phyloP scores from a whole-genome alignment of 1,140 invertebrate species.

The Helicoverpa armigera region DNA sequence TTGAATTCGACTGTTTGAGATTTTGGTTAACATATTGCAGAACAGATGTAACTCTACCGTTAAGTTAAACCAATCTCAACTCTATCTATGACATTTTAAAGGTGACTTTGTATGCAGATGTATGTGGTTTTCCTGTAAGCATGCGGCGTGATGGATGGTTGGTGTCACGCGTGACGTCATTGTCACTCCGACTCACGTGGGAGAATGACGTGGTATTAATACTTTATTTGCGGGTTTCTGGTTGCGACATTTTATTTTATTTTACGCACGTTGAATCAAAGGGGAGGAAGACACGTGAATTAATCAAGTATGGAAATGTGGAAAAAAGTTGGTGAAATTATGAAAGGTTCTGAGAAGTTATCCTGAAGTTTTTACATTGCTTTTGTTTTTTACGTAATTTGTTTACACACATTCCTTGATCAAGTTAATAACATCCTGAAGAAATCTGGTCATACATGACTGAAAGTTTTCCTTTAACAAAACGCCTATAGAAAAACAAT shows the following conservation, averaged over 20 bases:
- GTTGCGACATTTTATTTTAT: constrained; percentile 44
- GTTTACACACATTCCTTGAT: too few relatives aligned
- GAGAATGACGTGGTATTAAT: constrained; percentile 72
- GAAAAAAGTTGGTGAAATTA: not conserved
- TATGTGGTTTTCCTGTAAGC: constrained; percentile 63
- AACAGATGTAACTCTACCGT: constrained; percentile 42
- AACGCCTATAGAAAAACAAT: too few relatives aligned
- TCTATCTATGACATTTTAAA: constrained; percentile 35
- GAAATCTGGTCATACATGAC: too few relatives aligned
- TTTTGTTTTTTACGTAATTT: not conserved
- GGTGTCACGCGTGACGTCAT: constrained; percentile 72
- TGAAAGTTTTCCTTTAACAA: too few relatives aligned
- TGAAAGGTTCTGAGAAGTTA: not conserved
- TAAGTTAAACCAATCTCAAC: not conserved
- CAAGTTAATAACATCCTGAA: too few relatives aligned
- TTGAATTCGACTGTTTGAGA: constrained; percentile 37
- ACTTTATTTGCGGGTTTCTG: constrained; percentile 56
- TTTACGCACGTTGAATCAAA: constrained; percentile 24
- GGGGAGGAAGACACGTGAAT: constrained; percentile 13
- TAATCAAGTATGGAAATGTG: constrained; percentile 30
- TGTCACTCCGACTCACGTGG: constrained; percentile 70
- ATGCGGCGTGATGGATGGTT: constrained; percentile 76
- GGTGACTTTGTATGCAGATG: not conserved
- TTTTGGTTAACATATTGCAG: constrained; percentile 58
- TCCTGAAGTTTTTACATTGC: not conserved